These are phyloP conservation scores for Pitangus sulphuratus DNA, from an alignment of 2,797 vertebrate genomes.

Conservation along the genomic window DNA sequence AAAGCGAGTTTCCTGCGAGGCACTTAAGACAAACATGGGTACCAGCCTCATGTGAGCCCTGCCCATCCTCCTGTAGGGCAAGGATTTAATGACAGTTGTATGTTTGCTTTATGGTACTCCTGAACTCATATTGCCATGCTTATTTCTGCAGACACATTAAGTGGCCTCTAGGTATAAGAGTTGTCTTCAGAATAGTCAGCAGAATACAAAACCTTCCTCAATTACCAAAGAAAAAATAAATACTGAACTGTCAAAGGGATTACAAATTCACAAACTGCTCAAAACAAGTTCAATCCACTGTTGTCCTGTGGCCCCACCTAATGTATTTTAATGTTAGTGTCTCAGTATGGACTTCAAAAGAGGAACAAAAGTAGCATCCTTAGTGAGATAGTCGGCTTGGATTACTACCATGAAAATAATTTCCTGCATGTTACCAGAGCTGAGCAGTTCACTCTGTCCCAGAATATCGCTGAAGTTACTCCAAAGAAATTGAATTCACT, in stretches of 20 bases:
- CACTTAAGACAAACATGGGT: background rate
- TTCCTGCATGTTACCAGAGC: background rate
- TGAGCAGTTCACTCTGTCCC: background rate
- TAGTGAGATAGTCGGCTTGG: background rate
- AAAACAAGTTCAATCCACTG: background rate
- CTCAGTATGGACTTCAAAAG: background rate
- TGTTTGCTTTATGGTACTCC: background rate
- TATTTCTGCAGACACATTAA: background rate
- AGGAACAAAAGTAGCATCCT: background rate
- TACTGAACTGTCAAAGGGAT: background rate
- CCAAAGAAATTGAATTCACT: background rate
- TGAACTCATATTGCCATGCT: background rate
- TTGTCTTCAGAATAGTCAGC: background rate
- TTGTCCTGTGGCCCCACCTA: background rate
- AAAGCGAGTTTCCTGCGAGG: background rate
- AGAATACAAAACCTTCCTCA: background rate
- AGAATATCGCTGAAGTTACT: background rate
- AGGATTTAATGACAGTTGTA: background rate
- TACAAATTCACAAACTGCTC: background rate
- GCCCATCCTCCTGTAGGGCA: background rate
- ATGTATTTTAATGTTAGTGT: background rate
- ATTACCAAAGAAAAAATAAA: background rate
- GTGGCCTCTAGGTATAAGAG: background rate
- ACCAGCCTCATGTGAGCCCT: background rate
- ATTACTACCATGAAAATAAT: background rate